Percentiles rank a stretch among this genome's conserved stretches.
Evolutionary conservation across 2,113 vertebrate genomes (phyloP).

Genomic region (Miniopterus natalensis): DNA sequence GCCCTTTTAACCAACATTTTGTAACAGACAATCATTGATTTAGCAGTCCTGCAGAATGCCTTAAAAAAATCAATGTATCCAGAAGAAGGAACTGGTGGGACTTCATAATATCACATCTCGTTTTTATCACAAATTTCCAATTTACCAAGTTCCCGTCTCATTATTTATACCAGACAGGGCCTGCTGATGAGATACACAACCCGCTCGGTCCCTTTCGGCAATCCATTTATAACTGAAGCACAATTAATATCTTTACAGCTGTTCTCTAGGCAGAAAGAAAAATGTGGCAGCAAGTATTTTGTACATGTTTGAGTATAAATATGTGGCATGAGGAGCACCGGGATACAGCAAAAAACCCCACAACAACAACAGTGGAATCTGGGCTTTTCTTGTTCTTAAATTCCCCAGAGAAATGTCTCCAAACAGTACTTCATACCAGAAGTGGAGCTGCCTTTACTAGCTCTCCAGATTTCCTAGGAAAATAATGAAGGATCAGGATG

Average conservation of each 20-base stretch:
- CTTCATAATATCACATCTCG: constrained; percentile 81
- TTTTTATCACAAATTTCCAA: constrained; percentile 85
- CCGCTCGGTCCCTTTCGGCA: constrained; percentile 78
- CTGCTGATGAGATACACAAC: constrained; percentile 75
- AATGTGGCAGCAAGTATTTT: constrained; percentile 69
- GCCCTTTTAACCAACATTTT: constrained; percentile 83
- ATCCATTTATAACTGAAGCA: constrained; percentile 76
- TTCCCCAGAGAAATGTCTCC: constrained; percentile 50
- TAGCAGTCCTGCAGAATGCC: constrained; percentile 78
- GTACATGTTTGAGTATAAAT: constrained; percentile 64
- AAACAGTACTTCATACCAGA: not conserved
- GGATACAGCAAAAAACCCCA: not conserved
- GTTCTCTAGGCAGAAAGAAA: constrained; percentile 74
- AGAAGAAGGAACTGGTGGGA: constrained; percentile 75
- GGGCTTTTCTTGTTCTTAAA: constrained; percentile 46
- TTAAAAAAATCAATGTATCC: constrained; percentile 87
- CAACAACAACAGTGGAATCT: not conserved
- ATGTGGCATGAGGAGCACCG: not conserved
- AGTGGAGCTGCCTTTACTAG: not conserved
- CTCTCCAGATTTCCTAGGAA: not conserved
- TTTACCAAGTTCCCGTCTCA: constrained; percentile 84
- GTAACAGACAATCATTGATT: constrained; percentile 87
- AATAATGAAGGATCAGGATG: constrained; percentile 11
- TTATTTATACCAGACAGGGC: constrained; percentile 78
- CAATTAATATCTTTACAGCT: constrained; percentile 78